phyloP scores from a whole-genome alignment of 2,113 vertebrate genomes.

The rat (Rattus norvegicus) region DNA sequence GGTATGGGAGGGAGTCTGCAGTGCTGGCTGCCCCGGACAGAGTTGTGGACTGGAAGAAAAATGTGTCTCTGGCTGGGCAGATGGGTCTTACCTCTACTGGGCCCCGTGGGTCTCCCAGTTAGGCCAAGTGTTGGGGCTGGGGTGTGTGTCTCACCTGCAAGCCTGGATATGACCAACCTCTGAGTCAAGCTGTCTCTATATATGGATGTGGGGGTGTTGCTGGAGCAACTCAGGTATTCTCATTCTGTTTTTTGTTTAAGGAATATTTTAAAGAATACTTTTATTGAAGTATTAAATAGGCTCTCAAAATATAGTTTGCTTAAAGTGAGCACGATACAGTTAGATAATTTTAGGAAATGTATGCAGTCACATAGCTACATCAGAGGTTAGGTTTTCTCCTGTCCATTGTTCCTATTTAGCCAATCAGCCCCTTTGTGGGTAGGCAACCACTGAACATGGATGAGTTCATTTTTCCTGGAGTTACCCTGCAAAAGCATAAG shows the following conservation, averaged over 20 bases:
- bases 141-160: no score
- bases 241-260: background rate
- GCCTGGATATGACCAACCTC: no score
- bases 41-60: no score
- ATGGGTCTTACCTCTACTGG: no score
- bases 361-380: background rate
- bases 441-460: background rate
- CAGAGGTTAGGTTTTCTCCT: background rate
- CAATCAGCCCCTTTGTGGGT: background rate
- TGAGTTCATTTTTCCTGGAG: background rate
- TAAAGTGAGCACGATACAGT: background rate
- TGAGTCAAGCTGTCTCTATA: no score
- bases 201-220: no score
- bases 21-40: no score
- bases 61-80: no score
- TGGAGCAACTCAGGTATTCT: no score
- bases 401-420: background rate
- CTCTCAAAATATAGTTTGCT: background rate
- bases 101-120: no score
- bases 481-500: background rate
- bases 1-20: no score
- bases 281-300: background rate
- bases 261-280: background rate
- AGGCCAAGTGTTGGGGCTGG: no score
- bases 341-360: background rate